Percentiles rank a stretch among this genome's conserved stretches.
These are phyloP conservation scores for Bellardia pandia DNA, from an alignment of 2,888 invertebrate genomes.

Conservation along the genomic window DNA sequence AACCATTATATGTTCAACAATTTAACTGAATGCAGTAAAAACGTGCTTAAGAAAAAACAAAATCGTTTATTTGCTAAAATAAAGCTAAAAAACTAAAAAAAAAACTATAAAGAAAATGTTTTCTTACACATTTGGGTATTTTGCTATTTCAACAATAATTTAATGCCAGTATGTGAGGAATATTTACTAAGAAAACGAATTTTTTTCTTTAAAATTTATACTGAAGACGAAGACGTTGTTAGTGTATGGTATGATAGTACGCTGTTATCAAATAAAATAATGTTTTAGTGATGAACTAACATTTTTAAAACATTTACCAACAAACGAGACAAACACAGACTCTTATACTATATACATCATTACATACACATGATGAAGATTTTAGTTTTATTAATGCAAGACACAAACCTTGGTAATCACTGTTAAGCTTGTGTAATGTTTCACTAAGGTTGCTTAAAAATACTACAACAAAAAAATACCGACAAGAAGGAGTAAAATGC, in stretches of 20 bases:
- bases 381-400: slow-evolving; percentile 5
- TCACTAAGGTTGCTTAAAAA: slow-evolving; percentile 14
- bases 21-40: slow-evolving; percentile 56
- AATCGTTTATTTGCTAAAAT: not conserved
- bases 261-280: slow-evolving; percentile 33
- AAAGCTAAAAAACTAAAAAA: not conserved
- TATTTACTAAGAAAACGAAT: not conserved
- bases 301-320: not conserved
- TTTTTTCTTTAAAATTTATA: slow-evolving; percentile 10
- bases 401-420: slow-evolving; percentile 46
- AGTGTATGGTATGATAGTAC: not conserved
- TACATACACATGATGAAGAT: too few species aligned
- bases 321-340: not conserved
- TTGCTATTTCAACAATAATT: slow-evolving; percentile 10
- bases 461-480: not conserved
- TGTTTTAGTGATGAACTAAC: slow-evolving; percentile 42
- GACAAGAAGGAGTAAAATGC: slow-evolving; percentile 5
- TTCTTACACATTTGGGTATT: slow-evolving; percentile 48
- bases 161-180: slow-evolving; percentile 27
- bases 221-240: slow-evolving; percentile 16
- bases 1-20: slow-evolving; percentile 25
- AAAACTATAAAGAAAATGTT: not conserved
- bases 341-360: not conserved
- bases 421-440: slow-evolving; percentile 54
- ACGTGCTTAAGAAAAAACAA: slow-evolving; percentile 51